These are phyloP conservation scores for Pangasianodon gigas DNA, from an alignment of 2,113 vertebrate genomes.

Conservation along the genomic window DNA sequence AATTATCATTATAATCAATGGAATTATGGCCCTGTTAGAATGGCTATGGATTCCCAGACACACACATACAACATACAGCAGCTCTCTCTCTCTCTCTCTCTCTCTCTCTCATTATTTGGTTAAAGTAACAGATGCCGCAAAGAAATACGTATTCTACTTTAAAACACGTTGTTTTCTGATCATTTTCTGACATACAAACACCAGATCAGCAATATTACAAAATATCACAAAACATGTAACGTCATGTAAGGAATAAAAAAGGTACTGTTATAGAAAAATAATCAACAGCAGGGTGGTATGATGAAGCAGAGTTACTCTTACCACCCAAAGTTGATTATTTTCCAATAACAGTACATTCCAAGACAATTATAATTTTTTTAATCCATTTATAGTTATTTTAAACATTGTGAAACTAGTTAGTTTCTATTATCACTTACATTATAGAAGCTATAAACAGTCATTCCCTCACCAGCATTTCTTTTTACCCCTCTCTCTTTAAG, in stretches of 20 bases:
- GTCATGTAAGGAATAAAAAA: background rate
- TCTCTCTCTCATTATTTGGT: background rate
- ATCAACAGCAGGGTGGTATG: background rate
- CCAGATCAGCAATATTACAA: background rate
- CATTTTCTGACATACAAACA: background rate
- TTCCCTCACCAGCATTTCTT: background rate
- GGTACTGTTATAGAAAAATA: background rate
- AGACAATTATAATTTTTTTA: too few species aligned
- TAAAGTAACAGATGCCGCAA: background rate
- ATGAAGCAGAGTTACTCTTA: background rate
- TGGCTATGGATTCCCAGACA: conserved; percentile 39
- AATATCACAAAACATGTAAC: background rate
- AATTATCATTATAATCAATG: conserved; percentile 64
- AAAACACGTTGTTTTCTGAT: background rate
- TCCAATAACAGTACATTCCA: background rate
- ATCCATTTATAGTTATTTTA: too few species aligned
- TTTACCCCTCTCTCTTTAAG: background rate
- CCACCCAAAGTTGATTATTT: background rate
- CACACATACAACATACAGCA: background rate
- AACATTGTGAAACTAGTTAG: background rate
- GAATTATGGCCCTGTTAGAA: conserved; percentile 60
- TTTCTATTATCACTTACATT: background rate
- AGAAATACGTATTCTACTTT: background rate
- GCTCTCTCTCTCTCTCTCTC: background rate
- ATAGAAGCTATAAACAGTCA: background rate